Base-by-base conservation (phyloP, 2,888 invertebrate species). In the Aphidoletes aphidimyza region DNA sequence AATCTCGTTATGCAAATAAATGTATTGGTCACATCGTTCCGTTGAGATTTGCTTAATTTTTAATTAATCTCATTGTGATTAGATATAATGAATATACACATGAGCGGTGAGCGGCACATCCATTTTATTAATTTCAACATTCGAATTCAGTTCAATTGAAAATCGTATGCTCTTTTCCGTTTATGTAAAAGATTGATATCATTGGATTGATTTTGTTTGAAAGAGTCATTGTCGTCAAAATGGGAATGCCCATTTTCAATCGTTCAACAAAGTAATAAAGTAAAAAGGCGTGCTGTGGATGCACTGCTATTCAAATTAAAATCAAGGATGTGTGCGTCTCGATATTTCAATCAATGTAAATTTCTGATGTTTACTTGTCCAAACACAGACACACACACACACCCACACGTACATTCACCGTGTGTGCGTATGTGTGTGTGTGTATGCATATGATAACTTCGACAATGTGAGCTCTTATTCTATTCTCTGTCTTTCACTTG, bases 301-400 rank as follows among this genome's bases (percentile, higher is more conserved):
- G 30, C 69, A 22, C 1, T 54, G 54, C 54, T 22, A 54, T 54
- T 54, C 34, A 69, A 69, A 69, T 69, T 30, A 69, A 69, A 30
- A 54, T 8, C 47, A 17, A 11, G 17, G 47, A 17, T 69, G 69
- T 17, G 30, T n/a, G 54, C 22, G n/a, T 0, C n/a, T 69, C 69
- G 34, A 69, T 69, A 69, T 69, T 69, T 69, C 69, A 69, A 69
- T 69, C 69, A 69, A 69, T 69, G 69, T 69, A 69, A 69, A 69
- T 69, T 69, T 69, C 69, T 69, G 69, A 17, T 69, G 69, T 69
- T 69, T 69, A 14, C 69, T n/a, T 69, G 69, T 69, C 30, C 69
- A 69, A 69, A 69, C 69, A 69, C 69, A n/a, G n/a, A n/a, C n/a
- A n/a, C n/a, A n/a, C n/a, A n/a, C n/a, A n/a, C n/a, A n/a, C n/a